phyloP scores from a whole-genome alignment of 2,797 vertebrate species.

The Oreonectes daqikongensis region DNA sequence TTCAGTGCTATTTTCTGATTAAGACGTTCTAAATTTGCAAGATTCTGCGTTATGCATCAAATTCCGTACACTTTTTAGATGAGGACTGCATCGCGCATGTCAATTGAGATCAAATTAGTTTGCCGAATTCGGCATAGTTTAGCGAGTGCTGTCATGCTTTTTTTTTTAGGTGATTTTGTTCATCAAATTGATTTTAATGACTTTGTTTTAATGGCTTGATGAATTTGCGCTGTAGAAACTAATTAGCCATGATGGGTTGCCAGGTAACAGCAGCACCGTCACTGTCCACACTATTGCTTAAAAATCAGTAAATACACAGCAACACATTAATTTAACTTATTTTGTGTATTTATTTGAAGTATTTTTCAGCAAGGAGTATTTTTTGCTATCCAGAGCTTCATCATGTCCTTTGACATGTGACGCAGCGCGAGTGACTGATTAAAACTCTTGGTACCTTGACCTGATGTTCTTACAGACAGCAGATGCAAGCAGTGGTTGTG shows the following conservation, averaged over 20 bases:
- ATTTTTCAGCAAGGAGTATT: no score
- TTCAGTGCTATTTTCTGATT: no score
- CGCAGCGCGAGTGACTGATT: slow-evolving; percentile 10
- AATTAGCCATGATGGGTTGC: neutral
- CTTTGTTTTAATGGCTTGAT: neutral
- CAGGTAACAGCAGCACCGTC: neutral
- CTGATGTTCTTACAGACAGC: neutral
- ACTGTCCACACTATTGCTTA: neutral
- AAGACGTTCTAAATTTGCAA: no score
- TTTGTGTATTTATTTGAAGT: no score
- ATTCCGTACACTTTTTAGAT: no score
- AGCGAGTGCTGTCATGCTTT: neutral
- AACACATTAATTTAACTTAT: neutral
- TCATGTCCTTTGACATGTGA: neutral
- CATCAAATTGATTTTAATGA: neutral
- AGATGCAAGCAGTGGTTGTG: neutral
- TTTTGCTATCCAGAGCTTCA: neutral
- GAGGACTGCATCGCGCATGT: neutral
- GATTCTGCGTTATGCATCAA: no score
- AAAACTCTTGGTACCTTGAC: slow-evolving; percentile 1
- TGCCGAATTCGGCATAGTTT: neutral
- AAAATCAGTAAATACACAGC: neutral
- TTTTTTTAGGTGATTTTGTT: neutral
- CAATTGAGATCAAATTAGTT: neutral
- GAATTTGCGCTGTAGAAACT: neutral